Evolutionary conservation across 1,140 invertebrate species (phyloP).

Genomic region (Pissodes strobi): DNA sequence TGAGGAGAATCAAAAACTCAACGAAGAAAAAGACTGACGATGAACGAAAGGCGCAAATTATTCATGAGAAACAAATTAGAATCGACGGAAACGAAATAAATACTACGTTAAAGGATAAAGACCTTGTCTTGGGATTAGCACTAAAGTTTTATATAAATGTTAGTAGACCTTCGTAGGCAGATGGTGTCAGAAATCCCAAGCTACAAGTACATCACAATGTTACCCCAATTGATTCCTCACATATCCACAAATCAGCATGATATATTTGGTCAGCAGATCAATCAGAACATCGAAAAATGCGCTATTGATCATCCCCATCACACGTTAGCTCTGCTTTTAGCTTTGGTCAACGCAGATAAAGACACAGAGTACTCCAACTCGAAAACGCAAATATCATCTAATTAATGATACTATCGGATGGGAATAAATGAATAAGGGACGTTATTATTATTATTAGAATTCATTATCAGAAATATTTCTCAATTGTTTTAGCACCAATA

Average conservation of each 20-base stretch:
- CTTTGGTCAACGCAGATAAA: constrained; percentile 74
- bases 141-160: too few relatives aligned
- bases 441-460: too few relatives aligned
- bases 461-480: too few relatives aligned
- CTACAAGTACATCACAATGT: constrained; percentile 80
- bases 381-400: constrained; percentile 38
- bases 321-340: constrained; percentile 76
- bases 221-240: constrained; percentile 85
- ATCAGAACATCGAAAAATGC: constrained; percentile 45
- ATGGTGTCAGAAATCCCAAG: constrained; percentile 66
- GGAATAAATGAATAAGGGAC: too few relatives aligned
- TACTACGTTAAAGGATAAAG: constrained; percentile 68
- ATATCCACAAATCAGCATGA: constrained; percentile 61
- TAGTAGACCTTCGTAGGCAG: too few relatives aligned
- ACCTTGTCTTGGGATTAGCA: constrained; percentile 68
- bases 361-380: constrained; percentile 62
- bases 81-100: constrained; percentile 78
- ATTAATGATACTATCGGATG: too few relatives aligned
- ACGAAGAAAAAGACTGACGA: constrained; percentile 51
- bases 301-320: constrained; percentile 84
- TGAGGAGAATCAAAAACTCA: too few relatives aligned
- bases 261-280: constrained; percentile 40
- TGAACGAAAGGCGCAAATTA: constrained; percentile 58
- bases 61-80: constrained; percentile 59
- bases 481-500: too few relatives aligned